Percentiles rank a stretch among this genome's conserved stretches.
Evolutionary conservation across 2,797 vertebrate species (phyloP).

Genomic region (Alectoris magna): DNA sequence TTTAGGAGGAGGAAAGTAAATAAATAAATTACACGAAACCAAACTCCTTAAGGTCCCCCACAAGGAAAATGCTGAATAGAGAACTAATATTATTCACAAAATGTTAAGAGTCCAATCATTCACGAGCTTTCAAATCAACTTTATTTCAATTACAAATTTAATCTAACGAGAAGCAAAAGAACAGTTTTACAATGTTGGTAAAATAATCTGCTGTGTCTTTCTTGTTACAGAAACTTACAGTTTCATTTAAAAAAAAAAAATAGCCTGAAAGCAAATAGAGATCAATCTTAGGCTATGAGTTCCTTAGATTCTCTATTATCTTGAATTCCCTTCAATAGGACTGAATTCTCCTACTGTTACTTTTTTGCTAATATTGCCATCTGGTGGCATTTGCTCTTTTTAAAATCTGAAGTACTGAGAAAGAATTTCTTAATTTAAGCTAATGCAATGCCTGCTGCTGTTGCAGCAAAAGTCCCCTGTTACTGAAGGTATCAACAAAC

Average conservation of each 20-base stretch:
- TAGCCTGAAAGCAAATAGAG: not conserved
- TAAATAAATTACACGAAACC: not conserved
- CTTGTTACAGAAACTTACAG: no score
- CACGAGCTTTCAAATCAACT: not conserved
- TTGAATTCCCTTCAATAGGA: not conserved
- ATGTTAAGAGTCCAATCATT: not conserved
- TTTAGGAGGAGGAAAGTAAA: rapidly evolving
- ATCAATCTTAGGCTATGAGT: not conserved
- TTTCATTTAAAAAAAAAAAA: not conserved
- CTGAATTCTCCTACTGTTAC: not conserved
- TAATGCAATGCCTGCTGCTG: not conserved
- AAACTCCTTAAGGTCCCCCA: not conserved
- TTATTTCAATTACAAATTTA: not conserved
- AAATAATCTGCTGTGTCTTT: not conserved
- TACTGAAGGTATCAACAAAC: not conserved
- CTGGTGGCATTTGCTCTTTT: constrained; percentile 59
- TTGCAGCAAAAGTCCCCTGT: not conserved
- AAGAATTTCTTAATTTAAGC: not conserved
- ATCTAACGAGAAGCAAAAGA: not conserved
- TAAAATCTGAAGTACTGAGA: not conserved
- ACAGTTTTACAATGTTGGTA: not conserved
- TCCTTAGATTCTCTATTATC: not conserved
- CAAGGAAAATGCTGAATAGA: not conserved
- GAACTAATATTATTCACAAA: not conserved
- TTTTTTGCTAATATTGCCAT: constrained; percentile 74